phyloP scores from a whole-genome alignment of 2,888 invertebrate species.

The Scrobipalpa atriplicella region DNA sequence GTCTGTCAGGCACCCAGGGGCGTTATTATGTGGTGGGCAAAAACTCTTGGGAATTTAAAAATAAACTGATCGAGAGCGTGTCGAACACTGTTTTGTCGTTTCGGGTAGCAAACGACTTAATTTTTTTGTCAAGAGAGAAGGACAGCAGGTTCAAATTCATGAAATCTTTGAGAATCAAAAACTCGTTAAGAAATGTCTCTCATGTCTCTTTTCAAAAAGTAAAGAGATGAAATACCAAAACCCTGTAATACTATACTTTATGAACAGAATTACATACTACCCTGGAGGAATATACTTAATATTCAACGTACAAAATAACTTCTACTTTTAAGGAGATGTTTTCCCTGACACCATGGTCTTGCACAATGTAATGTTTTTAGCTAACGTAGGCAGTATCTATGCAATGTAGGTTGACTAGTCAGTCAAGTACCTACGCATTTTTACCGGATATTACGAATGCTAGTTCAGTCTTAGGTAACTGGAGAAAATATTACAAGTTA shows the following conservation, averaged over 20 bases:
- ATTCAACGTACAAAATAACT: not conserved
- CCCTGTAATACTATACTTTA: too few species aligned
- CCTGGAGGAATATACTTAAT: not conserved
- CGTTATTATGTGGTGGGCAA: slow-evolving; percentile 4
- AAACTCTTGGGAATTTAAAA: not conserved
- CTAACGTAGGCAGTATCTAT: not conserved
- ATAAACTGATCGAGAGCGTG: too few species aligned
- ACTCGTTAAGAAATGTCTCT: too few species aligned
- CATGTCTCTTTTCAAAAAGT: too few species aligned
- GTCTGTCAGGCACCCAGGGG: not conserved
- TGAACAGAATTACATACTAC: too few species aligned
- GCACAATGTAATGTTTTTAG: not conserved
- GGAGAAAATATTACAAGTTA: not conserved
- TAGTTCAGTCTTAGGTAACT: slow-evolving; percentile 6
- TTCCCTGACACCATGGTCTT: not conserved
- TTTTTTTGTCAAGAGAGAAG: too few species aligned
- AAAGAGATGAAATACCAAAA: too few species aligned
- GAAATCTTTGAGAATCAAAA: too few species aligned
- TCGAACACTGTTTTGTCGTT: too few species aligned
- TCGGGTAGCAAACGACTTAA: too few species aligned
- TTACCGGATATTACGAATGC: not conserved
- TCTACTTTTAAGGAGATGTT: not conserved
- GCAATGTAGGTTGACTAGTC: not conserved
- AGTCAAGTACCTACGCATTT: not conserved
- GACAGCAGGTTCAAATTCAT: too few species aligned